Evolutionary conservation across 1,140 invertebrate species (phyloP).

Genomic region (Zaprionus inermis): DNA sequence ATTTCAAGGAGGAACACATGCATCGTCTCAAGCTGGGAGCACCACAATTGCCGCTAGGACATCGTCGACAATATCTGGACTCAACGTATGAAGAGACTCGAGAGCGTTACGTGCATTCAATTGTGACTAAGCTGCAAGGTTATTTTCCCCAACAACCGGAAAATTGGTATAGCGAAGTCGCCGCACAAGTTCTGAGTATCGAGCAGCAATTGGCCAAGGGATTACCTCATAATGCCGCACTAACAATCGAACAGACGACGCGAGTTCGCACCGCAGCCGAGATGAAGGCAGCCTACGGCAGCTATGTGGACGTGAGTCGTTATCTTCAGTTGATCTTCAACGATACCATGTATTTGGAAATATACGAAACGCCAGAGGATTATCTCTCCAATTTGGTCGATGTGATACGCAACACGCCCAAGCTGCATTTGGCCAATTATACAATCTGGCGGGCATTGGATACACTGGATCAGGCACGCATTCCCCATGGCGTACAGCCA

Average conservation of each 20-base stretch:
- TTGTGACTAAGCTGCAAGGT: constrained; percentile 52
- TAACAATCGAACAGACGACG: constrained; percentile 70
- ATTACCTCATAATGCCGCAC: constrained; percentile 58
- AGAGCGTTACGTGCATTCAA: constrained; percentile 48
- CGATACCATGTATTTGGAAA: constrained; percentile 57
- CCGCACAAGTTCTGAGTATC: constrained; percentile 61
- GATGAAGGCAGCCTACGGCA: constrained; percentile 73
- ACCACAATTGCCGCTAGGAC: constrained; percentile 58
- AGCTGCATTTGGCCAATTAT: constrained; percentile 88
- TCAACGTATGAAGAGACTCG: constrained; percentile 34
- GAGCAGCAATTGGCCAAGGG: constrained; percentile 74
- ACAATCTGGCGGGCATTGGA: constrained; percentile 92
- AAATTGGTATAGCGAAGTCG: constrained; percentile 61
- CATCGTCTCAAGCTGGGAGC: constrained; percentile 73
- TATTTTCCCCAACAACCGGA: constrained; percentile 69
- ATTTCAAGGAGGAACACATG: constrained; percentile 71
- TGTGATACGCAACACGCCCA: constrained; percentile 84
- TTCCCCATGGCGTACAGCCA: constrained; percentile 94
- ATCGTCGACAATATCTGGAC: constrained; percentile 57
- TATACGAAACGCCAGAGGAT: constrained; percentile 75
- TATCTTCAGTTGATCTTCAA: constrained; percentile 72
- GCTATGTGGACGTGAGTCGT: constrained; percentile 69
- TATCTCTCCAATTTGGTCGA: constrained; percentile 84
- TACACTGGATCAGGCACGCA: constrained; percentile 92
- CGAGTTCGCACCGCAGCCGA: constrained; percentile 63